A percentile compares a stretch with the other conserved stretches of the same genome.
phyloP scores from a whole-genome alignment of 2,888 invertebrate genomes.

The Fabriciana adippe region DNA sequence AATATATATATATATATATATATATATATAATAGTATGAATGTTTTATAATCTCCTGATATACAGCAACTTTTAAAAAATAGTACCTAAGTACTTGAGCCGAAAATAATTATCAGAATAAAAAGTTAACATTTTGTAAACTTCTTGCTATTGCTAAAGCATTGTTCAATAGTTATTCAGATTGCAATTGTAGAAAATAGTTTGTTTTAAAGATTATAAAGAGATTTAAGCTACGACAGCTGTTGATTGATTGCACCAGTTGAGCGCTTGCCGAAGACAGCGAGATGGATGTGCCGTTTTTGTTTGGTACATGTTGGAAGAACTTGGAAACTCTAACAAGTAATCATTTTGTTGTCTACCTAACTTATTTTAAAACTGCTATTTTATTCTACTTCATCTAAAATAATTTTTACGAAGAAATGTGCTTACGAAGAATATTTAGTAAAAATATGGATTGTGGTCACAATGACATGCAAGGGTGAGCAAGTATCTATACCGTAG shows the following conservation, averaged over 20 bases:
- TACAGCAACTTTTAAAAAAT: no score
- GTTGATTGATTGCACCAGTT: conserved; percentile 36
- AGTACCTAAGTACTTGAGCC: no score
- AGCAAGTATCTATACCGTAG: no score
- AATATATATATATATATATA: no score
- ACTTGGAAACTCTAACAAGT: conserved; percentile 24
- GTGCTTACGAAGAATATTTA: neutral
- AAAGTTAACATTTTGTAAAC: no score
- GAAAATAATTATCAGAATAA: no score
- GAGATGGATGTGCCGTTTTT: conserved; percentile 32
- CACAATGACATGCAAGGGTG: no score
- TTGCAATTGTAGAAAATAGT: conserved; percentile 11
- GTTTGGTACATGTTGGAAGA: conserved; percentile 16
- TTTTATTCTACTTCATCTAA: neutral
- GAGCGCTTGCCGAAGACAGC: conserved; percentile 23
- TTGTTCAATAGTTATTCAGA: conserved; percentile 2
- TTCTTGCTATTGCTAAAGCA: neutral
- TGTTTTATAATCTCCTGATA: no score
- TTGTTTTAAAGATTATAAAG: conserved; percentile 22
- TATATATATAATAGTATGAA: no score
- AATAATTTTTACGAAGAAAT: neutral
- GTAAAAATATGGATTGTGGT: no score
- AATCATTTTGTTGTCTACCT: conserved; percentile 21
- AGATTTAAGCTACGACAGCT: conserved; percentile 26
- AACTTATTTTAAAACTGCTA: neutral